Conservation (phyloP, 1,140 invertebrate genomes). For the Lethrus apterus region DNA sequence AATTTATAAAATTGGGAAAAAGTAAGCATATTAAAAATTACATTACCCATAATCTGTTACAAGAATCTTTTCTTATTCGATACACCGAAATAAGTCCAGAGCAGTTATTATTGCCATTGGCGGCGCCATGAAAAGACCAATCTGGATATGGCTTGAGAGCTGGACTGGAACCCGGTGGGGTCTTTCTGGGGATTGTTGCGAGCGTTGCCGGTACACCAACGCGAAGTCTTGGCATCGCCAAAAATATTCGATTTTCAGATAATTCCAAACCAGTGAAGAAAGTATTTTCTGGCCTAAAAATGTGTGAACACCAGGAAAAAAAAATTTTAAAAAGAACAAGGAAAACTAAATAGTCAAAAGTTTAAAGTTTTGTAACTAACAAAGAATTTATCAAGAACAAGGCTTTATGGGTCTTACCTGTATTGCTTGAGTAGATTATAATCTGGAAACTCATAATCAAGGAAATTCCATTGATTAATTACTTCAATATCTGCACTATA, state of each 20-base stretch:
- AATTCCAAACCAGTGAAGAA: constrained; percentile 69
- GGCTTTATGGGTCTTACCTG: constrained; percentile 24
- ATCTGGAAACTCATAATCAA: constrained; percentile 61
- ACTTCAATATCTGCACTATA: constrained; percentile 49
- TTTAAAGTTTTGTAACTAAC: not conserved
- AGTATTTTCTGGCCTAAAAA: constrained; percentile 60
- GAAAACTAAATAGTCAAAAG: not conserved
- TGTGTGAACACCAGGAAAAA: not conserved
- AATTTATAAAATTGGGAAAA: no score
- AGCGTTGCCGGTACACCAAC: constrained; percentile 67
- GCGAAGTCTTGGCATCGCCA: constrained; percentile 62
- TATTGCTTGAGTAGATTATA: constrained; percentile 26
- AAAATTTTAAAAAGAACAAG: not conserved
- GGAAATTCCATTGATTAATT: constrained; percentile 63
- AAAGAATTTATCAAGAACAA: not conserved
- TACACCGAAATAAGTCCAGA: constrained; percentile 69
- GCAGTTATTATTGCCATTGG: constrained; percentile 62
- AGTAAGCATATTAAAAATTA: no score
- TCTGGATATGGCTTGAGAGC: constrained; percentile 66
- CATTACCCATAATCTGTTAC: constrained; percentile 73
- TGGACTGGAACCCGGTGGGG: constrained; percentile 57
- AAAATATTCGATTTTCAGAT: constrained; percentile 59
- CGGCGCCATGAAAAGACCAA: constrained; percentile 69
- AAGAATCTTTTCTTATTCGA: constrained; percentile 60
- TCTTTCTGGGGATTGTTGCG: constrained; percentile 54